Percentiles rank a stretch among this genome's conserved stretches.
Evolutionary conservation across 2,113 vertebrate species (phyloP).

Genomic region (Daubentonia madagascariensis): DNA sequence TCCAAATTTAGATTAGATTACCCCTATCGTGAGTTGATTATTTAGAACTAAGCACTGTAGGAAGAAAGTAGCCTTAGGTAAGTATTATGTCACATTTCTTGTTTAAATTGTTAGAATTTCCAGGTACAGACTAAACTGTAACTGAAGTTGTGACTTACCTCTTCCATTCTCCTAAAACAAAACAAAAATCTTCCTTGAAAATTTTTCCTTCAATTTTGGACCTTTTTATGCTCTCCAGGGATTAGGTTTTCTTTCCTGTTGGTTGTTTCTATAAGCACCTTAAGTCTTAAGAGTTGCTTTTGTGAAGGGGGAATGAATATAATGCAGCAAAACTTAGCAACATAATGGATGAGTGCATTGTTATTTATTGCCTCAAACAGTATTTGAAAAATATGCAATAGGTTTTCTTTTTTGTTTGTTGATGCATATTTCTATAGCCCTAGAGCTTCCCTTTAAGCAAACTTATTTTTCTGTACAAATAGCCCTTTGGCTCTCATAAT

Average conservation of each 20-base stretch:
- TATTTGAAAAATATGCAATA: not conserved
- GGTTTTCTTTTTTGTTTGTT: not conserved
- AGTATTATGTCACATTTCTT: not conserved
- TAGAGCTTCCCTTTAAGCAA: not conserved
- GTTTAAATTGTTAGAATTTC: not conserved
- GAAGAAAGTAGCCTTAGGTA: not conserved
- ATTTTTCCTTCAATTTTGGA: not conserved
- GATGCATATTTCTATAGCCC: not conserved
- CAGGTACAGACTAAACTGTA: not conserved
- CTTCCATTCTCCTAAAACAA: not conserved
- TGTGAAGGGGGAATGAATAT: not conserved
- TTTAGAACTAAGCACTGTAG: not conserved
- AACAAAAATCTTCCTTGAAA: not conserved
- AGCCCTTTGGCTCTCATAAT: not conserved
- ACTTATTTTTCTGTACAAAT: not conserved
- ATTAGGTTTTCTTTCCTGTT: not conserved
- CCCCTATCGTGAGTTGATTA: not conserved
- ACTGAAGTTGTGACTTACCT: not conserved
- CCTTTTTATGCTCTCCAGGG: not conserved
- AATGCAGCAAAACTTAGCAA: not conserved
- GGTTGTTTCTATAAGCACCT: not conserved
- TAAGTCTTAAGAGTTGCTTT: not conserved
- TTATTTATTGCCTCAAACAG: not conserved
- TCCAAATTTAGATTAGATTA: constrained; percentile 5
- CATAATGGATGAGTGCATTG: not conserved